These are phyloP conservation scores for Aramus guarauna DNA, from an alignment of 2,113 vertebrate genomes.

Conservation along the genomic window DNA sequence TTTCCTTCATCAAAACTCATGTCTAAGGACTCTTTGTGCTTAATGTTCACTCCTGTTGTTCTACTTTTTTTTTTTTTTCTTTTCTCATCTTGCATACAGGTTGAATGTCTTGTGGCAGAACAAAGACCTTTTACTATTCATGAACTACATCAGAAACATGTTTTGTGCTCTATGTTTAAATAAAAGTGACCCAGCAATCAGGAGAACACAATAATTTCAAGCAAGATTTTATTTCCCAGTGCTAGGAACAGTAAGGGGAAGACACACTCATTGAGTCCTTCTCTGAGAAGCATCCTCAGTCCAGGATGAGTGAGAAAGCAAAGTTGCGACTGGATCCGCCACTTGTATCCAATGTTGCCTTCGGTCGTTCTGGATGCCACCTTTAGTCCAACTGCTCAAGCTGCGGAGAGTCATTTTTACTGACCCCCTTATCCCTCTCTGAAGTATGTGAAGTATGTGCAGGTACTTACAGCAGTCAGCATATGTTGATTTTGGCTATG, in stretches of 20 bases:
- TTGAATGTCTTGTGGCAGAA: background rate
- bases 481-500: background rate
- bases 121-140: background rate
- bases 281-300: rapidly evolving
- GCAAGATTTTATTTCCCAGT: background rate
- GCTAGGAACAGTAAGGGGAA: background rate
- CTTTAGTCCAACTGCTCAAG: background rate
- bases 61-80: background rate
- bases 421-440: background rate
- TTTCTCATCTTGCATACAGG: background rate
- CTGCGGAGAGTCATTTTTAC: background rate
- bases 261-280: background rate
- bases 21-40: background rate
- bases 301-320: background rate
- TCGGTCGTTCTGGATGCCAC: background rate
- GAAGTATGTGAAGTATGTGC: background rate
- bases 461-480: background rate
- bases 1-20: background rate
- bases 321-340: background rate
- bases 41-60: background rate
- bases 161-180: background rate
- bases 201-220: background rate
- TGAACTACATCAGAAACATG: background rate
- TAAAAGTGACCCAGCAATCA: background rate
- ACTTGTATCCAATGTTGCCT: background rate